These are phyloP conservation scores for Hippasteria phrygiana DNA, from an alignment of 53 echinoderm and acorn worm genomes.

Conservation along the genomic window DNA sequence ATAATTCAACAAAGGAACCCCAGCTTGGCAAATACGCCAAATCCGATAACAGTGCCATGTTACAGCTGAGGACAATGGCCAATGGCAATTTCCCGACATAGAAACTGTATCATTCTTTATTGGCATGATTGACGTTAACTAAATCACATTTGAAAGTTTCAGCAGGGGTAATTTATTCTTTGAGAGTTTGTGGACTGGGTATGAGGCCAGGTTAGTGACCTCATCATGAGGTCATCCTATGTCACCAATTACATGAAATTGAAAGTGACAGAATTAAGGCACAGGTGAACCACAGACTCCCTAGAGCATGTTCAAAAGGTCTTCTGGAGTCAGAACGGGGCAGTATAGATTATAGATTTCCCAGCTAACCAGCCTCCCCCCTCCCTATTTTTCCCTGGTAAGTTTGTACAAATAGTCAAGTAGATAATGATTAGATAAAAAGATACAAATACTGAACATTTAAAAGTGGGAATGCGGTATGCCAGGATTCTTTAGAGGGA, in stretches of 20 bases:
- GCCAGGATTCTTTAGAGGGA: no score
- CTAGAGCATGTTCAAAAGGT: not conserved
- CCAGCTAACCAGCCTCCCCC: no score
- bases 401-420: no score
- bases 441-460: no score
- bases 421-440: no score
- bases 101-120: slow-evolving; percentile 5
- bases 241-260: not conserved
- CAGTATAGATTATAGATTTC: no score
- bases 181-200: not conserved
- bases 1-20: not conserved
- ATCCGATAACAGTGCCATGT: not conserved
- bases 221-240: not conserved
- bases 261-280: not conserved
- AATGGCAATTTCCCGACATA: not conserved
- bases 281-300: not conserved
- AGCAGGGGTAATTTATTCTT: not conserved
- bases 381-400: no score
- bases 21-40: slow-evolving; percentile 10
- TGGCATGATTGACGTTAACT: not conserved
- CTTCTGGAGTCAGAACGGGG: not conserved
- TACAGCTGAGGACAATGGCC: not conserved
- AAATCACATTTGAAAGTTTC: not conserved
- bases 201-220: slow-evolving; percentile 22
- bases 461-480: no score